phyloP scores from a whole-genome alignment of 2,888 invertebrate genomes.

The Lepetodrilus schrolli region DNA sequence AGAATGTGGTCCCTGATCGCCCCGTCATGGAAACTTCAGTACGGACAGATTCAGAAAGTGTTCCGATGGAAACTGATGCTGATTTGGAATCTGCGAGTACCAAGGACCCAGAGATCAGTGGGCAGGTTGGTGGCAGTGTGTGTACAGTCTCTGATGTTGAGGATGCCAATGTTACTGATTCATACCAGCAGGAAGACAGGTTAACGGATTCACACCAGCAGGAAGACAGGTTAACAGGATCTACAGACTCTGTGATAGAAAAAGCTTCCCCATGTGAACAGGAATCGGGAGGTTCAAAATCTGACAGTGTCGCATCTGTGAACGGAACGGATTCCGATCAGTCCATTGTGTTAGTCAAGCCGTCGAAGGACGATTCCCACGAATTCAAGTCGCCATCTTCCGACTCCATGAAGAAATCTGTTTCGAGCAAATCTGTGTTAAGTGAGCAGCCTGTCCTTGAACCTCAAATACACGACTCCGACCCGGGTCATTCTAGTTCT shows the following conservation, averaged over 20 bases:
- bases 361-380: not conserved
- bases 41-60: not conserved
- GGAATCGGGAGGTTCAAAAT: not conserved
- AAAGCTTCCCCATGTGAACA: not conserved
- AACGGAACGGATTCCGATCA: not conserved
- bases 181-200: no score
- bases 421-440: not conserved
- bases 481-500: not conserved
- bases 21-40: no score
- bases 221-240: no score
- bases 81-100: not conserved
- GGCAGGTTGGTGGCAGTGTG: not conserved
- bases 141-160: not conserved
- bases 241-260: not conserved
- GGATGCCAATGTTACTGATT: no score
- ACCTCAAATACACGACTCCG: not conserved
- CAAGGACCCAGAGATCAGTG: not conserved
- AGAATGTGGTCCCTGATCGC: no score
- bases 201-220: no score
- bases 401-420: not conserved
- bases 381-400: not conserved
- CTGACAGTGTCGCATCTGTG: not conserved
- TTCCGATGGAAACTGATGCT: constrained; percentile 11
- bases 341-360: not conserved
- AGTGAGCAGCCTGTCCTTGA: not conserved